Evolutionary conservation across 2,888 invertebrate species (phyloP), one percentile per base, ranked within the genome.

Genomic region (Himalopsyche anomala): DNA sequence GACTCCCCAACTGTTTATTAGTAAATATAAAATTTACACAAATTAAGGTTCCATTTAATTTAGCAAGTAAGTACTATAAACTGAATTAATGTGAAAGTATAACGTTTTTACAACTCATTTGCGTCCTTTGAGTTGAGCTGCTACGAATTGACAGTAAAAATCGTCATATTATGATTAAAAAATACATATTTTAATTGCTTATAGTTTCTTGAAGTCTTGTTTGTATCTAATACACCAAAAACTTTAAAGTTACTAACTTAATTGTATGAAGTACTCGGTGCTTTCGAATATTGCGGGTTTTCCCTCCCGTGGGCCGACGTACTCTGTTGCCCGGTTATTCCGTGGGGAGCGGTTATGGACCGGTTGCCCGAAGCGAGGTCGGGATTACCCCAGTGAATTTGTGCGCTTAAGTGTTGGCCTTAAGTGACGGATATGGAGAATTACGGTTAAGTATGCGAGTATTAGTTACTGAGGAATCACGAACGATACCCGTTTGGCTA

Each of bases 321-420:
- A 11, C 62, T 51, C 19, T 11, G 62, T 8, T 8, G n/a, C 19
- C 62, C 62, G 19, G 62, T 62, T 62, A 19, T 19, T 19, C 62
- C 15, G 19, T 62, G 19, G 62, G 62, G 62, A 11, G 62, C 19
- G 45, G 69, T 74, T 69, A 38, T 79, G 55, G 84, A 55, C 79
- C 51, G 84, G 84, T 28, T 83, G 36, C 51, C 19, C 54, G 19
- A 62, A 62, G 62, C 55, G 45, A 51, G 81, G 80, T 82, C 19
- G 36, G 82, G 82, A 85, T 85, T 82, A 85, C 82, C 82, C 82
- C 85, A 45, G 85, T 84, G 83, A 85, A 87, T 84, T 85, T 85
- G 83, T 85, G 55, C 81, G 81, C 83, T 83, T 85, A 85, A 87
- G 85, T 81, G 85, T 83, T 83, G 85, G 51, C 85, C 80, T 85